Evolutionary conservation across 2,113 vertebrate genomes (phyloP).

Genomic region (Heterotilapia buettikoferi): DNA sequence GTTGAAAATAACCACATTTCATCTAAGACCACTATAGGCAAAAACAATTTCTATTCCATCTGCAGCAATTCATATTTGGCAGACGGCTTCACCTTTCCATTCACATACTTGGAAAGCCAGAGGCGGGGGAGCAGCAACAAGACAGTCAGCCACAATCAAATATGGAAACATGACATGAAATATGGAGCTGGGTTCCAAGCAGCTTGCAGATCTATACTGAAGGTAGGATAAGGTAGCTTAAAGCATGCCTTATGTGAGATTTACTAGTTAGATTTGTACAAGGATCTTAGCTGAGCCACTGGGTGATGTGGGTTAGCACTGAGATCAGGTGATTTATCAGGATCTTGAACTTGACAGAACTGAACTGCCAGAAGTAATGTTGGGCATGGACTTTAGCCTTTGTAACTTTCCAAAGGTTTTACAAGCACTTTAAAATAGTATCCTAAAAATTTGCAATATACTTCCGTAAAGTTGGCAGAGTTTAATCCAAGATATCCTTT

Average conservation of each 20-base stretch:
- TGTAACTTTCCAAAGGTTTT: neutral
- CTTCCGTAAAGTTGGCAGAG: fast-evolving
- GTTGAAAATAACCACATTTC: neutral
- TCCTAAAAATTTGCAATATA: fast-evolving
- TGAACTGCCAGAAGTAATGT: neutral
- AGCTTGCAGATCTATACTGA: neutral
- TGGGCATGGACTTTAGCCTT: neutral
- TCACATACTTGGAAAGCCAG: neutral
- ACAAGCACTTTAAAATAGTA: neutral
- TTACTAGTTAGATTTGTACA: neutral
- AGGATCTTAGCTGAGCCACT: neutral
- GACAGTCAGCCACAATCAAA: neutral
- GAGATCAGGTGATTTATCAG: neutral
- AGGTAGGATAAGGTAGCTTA: neutral
- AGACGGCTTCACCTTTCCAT: neutral
- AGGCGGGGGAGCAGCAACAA: fast-evolving
- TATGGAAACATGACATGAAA: neutral
- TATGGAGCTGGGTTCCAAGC: neutral
- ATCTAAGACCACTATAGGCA: neutral
- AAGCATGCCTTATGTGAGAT: neutral
- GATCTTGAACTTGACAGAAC: neutral
- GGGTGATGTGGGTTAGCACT: neutral
- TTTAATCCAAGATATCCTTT: neutral
- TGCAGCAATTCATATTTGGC: neutral
- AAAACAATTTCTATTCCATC: neutral